These are phyloP conservation scores for Arenaria interpres DNA, from an alignment of 2,113 vertebrate genomes.

Conservation along the genomic window DNA sequence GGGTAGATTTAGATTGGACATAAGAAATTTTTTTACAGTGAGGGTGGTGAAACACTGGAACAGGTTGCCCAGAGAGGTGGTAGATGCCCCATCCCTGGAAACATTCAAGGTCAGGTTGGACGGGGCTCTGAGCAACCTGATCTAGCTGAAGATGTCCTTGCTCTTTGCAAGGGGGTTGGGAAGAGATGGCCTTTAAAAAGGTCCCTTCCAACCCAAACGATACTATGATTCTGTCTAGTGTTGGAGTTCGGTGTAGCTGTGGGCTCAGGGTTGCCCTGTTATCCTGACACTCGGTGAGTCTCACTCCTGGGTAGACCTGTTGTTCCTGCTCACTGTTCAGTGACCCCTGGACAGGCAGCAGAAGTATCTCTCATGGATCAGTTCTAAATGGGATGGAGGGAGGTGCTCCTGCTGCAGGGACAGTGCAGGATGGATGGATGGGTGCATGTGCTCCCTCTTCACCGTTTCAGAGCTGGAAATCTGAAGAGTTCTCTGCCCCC, in stretches of 20 bases:
- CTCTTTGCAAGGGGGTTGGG: accelerated
- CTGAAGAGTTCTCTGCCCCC: accelerated
- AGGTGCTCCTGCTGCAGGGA: neutral
- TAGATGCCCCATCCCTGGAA: neutral
- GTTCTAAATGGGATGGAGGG: neutral
- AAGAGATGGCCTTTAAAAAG: neutral
- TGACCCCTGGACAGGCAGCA: neutral
- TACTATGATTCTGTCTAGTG: accelerated
- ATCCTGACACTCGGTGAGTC: neutral
- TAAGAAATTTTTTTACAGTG: accelerated
- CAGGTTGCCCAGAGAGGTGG: neutral
- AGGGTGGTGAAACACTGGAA: accelerated
- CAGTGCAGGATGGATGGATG: accelerated
- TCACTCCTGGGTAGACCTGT: neutral
- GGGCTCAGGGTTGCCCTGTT: neutral
- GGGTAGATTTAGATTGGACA: neutral
- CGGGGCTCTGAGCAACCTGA: accelerated
- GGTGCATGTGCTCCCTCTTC: neutral
- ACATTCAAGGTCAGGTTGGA: neutral
- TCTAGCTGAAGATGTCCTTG: neutral
- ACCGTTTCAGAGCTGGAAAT: neutral
- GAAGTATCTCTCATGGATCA: neutral
- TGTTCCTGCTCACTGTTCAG: neutral
- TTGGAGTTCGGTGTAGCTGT: neutral
- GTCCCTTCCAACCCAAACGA: neutral